A percentile compares a stretch with the other conserved stretches of the same genome.
Evolutionary conservation across 1,140 invertebrate species (phyloP).

Genomic region (Drosophila willistoni): DNA sequence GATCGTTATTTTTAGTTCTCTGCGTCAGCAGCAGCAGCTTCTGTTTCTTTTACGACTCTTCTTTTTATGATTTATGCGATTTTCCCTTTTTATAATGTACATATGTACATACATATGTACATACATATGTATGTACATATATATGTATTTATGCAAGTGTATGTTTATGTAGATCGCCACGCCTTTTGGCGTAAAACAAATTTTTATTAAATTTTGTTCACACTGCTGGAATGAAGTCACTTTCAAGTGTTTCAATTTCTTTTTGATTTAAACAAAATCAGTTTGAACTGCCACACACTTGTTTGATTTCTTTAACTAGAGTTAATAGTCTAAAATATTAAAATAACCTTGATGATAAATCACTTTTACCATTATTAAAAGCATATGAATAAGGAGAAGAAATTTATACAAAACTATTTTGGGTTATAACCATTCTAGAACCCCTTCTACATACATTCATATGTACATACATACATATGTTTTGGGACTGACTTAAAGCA

Average conservation of each 20-base stretch:
- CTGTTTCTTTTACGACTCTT: conserved; percentile 45
- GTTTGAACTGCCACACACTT: neutral
- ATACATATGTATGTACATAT: neutral
- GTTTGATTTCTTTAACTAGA: neutral
- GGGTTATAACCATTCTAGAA: too few relatives aligned
- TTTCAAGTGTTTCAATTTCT: neutral
- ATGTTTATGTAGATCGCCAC: conserved; percentile 14
- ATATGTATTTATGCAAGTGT: neutral
- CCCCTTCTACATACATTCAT: neutral
- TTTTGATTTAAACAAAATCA: neutral
- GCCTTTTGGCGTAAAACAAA: conserved; percentile 43
- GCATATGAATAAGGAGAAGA: too few relatives aligned
- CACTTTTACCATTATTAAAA: neutral
- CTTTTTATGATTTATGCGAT: conserved; percentile 63
- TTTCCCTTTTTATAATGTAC: conserved; percentile 29
- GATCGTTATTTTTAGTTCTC: conserved; percentile 74
- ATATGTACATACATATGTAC: neutral
- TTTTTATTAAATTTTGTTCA: conserved; percentile 41
- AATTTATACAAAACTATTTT: too few relatives aligned
- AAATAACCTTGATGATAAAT: neutral
- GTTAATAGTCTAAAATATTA: neutral
- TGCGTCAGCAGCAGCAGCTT: conserved; percentile 45
- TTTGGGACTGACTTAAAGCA: too few relatives aligned
- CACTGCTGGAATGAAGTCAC: conserved; percentile 11
- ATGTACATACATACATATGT: neutral